Percentiles rank a stretch among this genome's conserved stretches.
Evolutionary conservation across 2,113 vertebrate genomes (phyloP).

Genomic region (Oncorhynchus kisutch): DNA sequence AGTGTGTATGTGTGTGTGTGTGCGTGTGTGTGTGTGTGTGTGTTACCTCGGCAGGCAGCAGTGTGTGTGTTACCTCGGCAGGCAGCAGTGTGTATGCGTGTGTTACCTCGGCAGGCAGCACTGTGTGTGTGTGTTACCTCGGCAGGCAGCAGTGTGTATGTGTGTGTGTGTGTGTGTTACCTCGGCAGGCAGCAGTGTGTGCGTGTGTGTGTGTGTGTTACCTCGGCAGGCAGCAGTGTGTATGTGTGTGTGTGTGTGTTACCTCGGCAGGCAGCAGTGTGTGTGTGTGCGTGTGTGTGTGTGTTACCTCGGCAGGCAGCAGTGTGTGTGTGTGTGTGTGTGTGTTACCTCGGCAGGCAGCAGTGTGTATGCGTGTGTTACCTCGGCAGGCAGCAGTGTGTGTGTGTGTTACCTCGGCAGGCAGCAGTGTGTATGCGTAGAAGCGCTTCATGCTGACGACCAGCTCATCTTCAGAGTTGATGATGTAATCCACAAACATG

Average conservation of each 20-base stretch:
- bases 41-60: constrained; percentile 92
- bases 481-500: constrained; percentile 93
- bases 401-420: constrained; percentile 83
- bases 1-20: constrained; percentile 78
- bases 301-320: constrained; percentile 90
- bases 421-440: constrained; percentile 92
- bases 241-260: no score
- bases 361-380: no score
- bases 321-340: constrained; percentile 41
- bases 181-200: no score
- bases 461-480: constrained; percentile 86
- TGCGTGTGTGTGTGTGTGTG: constrained; percentile 73
- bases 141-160: no score
- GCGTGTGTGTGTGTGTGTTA: no score
- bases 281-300: background rate
- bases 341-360: no score
- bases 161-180: no score
- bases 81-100: background rate
- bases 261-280: no score
- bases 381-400: no score
- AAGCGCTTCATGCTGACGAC: constrained; percentile 93
- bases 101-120: constrained; percentile 92
- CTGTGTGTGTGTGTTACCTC: constrained; percentile 37
- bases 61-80: constrained; percentile 75
- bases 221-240: no score